These are phyloP conservation scores for Dysidea cf. avara DNA, from an alignment of 37 sponge, comb jelly and placozoan genomes.

Conservation along the genomic window DNA sequence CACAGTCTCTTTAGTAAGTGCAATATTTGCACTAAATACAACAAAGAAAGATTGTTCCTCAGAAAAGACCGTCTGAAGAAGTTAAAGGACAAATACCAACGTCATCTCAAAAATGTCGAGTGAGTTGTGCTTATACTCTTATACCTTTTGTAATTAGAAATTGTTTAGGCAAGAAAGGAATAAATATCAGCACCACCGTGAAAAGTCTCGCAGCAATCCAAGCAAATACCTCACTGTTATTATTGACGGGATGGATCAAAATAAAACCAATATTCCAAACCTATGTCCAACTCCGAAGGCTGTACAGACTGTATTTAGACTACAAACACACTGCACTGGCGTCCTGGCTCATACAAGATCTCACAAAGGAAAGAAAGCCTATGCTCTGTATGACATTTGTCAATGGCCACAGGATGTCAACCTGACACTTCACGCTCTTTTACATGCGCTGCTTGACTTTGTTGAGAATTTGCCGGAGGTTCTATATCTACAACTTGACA, in stretches of 20 bases:
- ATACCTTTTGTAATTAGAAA: too few species aligned
- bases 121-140: too few species aligned
- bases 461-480: constrained; percentile 5
- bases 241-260: constrained; percentile 60
- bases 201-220: constrained; percentile 45
- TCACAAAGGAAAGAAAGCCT: constrained; percentile 19
- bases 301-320: constrained; percentile 31
- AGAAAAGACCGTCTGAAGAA: constrained; percentile 4
- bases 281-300: constrained; percentile 11
- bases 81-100: constrained; percentile 8
- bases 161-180: constrained; percentile 33
- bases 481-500: constrained; percentile 42
- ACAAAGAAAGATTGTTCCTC: too few species aligned
- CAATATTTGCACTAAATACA: constrained; percentile 38
- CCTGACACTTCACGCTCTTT: constrained; percentile 15
- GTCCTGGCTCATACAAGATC: constrained; percentile 20
- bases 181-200: constrained; percentile 51
- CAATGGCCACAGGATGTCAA: constrained; percentile 56
- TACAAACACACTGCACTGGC: constrained; percentile 54
- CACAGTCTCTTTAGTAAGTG: constrained; percentile 43
- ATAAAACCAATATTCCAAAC: constrained; percentile 17
- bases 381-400: constrained; percentile 26
- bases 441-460: not conserved
- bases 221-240: constrained; percentile 51
- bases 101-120: constrained; percentile 41